Base-by-base conservation (phyloP, 1,140 invertebrate genomes). In the Diploscapter pachys region DNA sequence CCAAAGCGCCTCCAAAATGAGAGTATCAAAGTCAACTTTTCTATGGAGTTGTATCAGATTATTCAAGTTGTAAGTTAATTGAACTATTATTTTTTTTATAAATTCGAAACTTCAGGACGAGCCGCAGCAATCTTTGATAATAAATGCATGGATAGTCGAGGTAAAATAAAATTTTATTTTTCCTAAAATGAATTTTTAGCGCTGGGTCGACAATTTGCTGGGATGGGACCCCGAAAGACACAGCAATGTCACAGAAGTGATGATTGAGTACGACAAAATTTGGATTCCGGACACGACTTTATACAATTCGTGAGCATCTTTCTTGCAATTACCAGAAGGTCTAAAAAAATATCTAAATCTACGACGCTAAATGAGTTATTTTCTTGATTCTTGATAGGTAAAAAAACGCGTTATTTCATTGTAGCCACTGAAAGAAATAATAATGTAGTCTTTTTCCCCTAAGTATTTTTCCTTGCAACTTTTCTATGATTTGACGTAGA, bases 121-220 rank as follows among this genome's bases (percentile, higher is more conserved):
- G 57, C 77, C 77, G 5, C 77, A 78, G 54, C 77, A 78, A 66
- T 78, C 65, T 62, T 51, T 78, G n/a, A 61, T 78, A 49, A 31
- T 78, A 48, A 78, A 78, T 62, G 76, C 77, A 3, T 78, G 77
- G 76, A 78, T 78, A 55, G 73, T 73, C 5, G 77, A 78, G 68
- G 77, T 77, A 54, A 72, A n/a, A 2, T 3, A 64, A 50, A 9
- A 63, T 9, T 4, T 61, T 74, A n/a, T 2, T 72, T n/a, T 9
- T 11, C 5, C 13, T 9, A 64, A 50, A 50, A 51, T 11, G 48
- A 4, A 61, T 50, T 71, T 76, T 53, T 68, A 78, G 77, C 67
- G 77, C 11, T 78, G 77, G 77, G 64, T 63, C 50, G 77, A 79
- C 54, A 69, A 79, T 66, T 71, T 79, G 9, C 71, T 79, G 3